A percentile compares a stretch with the other conserved stretches of the same genome.
phyloP scores from a whole-genome alignment of 2,797 vertebrate species.

The Gymnodraco acuticeps region DNA sequence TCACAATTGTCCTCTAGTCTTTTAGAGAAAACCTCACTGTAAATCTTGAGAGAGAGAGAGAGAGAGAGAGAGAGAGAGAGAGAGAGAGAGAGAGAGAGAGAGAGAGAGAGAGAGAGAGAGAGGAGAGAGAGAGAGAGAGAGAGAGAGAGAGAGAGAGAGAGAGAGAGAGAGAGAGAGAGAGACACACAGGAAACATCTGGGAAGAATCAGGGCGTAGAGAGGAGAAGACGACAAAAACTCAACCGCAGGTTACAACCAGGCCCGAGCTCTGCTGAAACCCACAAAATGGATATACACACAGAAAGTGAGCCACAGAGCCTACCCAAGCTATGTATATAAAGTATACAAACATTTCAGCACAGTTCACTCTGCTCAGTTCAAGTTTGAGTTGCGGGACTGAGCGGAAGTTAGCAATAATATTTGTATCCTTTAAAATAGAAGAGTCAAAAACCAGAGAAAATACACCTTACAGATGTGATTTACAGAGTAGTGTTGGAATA shows the following conservation, averaged over 20 bases:
- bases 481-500: not conserved
- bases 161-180: too few relatives aligned
- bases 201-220: slow-evolving; percentile 80
- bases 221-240: slow-evolving; percentile 56
- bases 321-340: slow-evolving; percentile 50
- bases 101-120: too few relatives aligned
- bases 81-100: not conserved
- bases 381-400: slow-evolving; percentile 25
- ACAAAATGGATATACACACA: slow-evolving; percentile 55
- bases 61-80: too few relatives aligned
- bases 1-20: slow-evolving; percentile 72
- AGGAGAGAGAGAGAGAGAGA: not conserved
- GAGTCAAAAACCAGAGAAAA: not conserved
- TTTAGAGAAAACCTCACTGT: slow-evolving; percentile 64
- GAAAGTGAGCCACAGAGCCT: slow-evolving; percentile 32
- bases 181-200: slow-evolving; percentile 97
- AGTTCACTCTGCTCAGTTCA: slow-evolving; percentile 37
- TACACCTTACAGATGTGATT: not conserved
- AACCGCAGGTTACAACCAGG: slow-evolving; percentile 83
- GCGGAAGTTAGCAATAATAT: slow-evolving; percentile 45
- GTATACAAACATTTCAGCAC: slow-evolving; percentile 46
- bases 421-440: slow-evolving; percentile 37
- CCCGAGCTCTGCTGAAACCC: slow-evolving; percentile 62
- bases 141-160: too few relatives aligned
- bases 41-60: slow-evolving; percentile 46